Base-by-base conservation (phyloP, 2,113 vertebrate species). In the Muscicapa adusta region DNA sequence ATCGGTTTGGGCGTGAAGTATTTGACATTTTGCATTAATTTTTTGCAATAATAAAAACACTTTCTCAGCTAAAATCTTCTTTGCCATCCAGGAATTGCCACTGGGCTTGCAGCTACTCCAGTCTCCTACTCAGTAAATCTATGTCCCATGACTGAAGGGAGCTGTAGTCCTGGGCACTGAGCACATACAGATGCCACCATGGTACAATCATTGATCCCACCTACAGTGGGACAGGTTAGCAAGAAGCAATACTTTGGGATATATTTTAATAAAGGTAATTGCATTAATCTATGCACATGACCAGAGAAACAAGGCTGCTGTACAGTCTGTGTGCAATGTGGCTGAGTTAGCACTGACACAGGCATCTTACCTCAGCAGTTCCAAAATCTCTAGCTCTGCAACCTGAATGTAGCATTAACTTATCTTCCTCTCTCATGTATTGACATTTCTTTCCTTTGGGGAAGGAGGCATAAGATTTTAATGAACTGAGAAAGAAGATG, bases 1-100 rank as follows among this genome's bases (percentile, higher is more conserved):
- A 94, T 96, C 68, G 67, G 80, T 91, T 85, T 88, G 71, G 80
- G 71, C 38, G 93, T 96, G 94, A 96, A 96, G 93, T 95, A 96
- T 90, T 89, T 88, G 85, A 95, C 92, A 74, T 91, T 96, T 88
- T 81, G 83, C 93, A 96, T 94, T 95, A 82, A 92, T 91, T 91
- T 95, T 95, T 96, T 92, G 87, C 71, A 80, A 60, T 77, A 91
- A 65, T 85, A 81, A 92, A 94, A 97, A 88, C 56, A 83, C 36
- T 91, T 94, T 95, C 91, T 95, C 94, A 94, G 88, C 80, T 76
- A 67, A 94, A 94, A 92, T 67, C 80, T 81, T 70, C 47, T 79
- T 77, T 95, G 77, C 88, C 70, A 91, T 81, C 66, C 54, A 91
- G 66, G 79, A 85, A 85, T 62, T 70, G 76, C 58, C 71, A 83